Percentiles rank a stretch among this genome's conserved stretches.
Evolutionary conservation across 2,113 vertebrate species (phyloP).

Genomic region (Podarcis cretensis): DNA sequence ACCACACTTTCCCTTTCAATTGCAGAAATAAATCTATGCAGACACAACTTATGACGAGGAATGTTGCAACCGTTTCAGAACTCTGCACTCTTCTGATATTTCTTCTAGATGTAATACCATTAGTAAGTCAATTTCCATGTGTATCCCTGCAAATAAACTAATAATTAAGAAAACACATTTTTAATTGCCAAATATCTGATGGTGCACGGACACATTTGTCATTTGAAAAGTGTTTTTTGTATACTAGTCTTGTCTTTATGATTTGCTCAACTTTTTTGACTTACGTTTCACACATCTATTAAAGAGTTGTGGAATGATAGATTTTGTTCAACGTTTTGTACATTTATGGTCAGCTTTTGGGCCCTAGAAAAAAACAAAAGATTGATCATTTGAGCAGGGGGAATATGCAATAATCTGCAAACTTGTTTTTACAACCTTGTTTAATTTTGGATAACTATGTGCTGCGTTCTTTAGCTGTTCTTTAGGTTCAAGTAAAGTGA

Average conservation of each 20-base stretch:
- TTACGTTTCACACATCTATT: neutral
- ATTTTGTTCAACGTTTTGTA: neutral
- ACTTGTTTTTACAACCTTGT: neutral
- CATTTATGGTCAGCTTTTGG: neutral
- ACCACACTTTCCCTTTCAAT: conserved; percentile 31
- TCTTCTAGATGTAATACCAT: conserved; percentile 91
- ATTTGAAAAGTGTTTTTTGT: neutral
- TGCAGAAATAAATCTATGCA: conserved; percentile 65
- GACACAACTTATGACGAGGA: conserved; percentile 32
- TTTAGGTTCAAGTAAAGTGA: neutral
- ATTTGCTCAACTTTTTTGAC: neutral
- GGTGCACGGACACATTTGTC: neutral
- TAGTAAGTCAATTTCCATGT: conserved; percentile 78
- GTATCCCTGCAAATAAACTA: neutral
- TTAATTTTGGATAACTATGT: neutral
- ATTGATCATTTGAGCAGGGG: neutral
- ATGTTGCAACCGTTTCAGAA: conserved; percentile 80
- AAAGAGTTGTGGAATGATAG: neutral
- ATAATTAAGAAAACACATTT: neutral
- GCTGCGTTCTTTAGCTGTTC: neutral
- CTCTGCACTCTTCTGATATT: conserved; percentile 90
- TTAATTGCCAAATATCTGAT: neutral
- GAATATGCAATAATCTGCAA: neutral
- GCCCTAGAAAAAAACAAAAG: neutral
- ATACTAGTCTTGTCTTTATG: neutral